Evolutionary conservation across 2,888 invertebrate genomes (phyloP), one percentile per base, ranked within the genome.

Genomic region (Scaptomyza polygonia): DNA sequence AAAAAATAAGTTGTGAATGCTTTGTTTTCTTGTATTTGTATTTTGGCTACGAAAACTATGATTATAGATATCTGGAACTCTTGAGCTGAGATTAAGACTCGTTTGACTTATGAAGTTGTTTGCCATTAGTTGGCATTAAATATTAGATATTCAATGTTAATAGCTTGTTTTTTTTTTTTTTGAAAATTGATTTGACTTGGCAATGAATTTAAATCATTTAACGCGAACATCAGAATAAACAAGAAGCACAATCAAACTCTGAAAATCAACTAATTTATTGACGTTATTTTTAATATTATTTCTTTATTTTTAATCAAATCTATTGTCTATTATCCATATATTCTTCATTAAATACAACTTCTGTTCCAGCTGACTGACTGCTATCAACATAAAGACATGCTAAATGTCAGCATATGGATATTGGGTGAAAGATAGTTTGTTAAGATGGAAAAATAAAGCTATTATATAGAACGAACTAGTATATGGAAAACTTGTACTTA

Each of bases 51-150:
- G 21, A 57, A 27, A 56, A 62, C 36, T 57, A 69, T 62, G 47
- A 59, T 68, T 52, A 54, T 61, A 59, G 51, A 57, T 72, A 72
- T 56, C 62, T 58, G 49, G 34, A 68, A 62, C 67, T 77, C 61
- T 67, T 72, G 40, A 52, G 30, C 11, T 43, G 34, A 32, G 27
- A 27, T 53, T 29, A 42, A 45, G 72, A 77, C 48, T 27, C 44
- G 58, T 63, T 74, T 77, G 63, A 78, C 45, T 69, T 77, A 78
- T 75, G 65, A 78, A 78, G 75, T 55, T 74, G 74, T 75, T 39
- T 75, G 78, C 69, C 78, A 78, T 75, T 73, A 73, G 77, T 63
- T 74, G 77, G 72, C 72, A 77, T 62, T 72, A 67, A 72, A 72
- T 77, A 68, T 64, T 44, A 43, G 14, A 47, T 59, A 61, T 44